Conservation (phyloP, 2,888 invertebrate genomes). For the Brachycybe producta region DNA sequence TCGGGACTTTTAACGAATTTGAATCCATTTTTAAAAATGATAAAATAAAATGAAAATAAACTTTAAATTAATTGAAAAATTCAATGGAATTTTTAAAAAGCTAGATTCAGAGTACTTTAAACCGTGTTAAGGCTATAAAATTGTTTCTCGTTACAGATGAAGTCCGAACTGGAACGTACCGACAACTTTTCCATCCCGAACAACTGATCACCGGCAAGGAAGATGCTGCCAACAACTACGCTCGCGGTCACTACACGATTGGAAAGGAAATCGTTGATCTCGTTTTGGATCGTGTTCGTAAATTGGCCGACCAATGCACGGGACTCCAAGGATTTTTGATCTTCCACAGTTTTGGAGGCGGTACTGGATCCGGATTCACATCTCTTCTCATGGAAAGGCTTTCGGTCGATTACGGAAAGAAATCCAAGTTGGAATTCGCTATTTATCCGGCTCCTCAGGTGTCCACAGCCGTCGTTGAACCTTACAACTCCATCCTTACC, state of each 20-base stretch:
- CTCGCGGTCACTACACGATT: constrained; percentile 49
- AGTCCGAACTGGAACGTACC: constrained; percentile 84
- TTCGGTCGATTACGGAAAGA: constrained; percentile 70
- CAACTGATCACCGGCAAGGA: constrained; percentile 94
- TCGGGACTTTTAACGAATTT: no score
- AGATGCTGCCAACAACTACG: constrained; percentile 96
- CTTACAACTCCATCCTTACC: constrained; percentile 78
- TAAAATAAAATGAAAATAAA: background rate
- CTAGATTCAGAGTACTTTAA: background rate
- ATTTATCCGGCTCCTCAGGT: constrained; percentile 83
- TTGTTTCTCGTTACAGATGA: constrained; percentile 48
- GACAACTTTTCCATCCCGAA: constrained; percentile 93
- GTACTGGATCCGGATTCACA: constrained; percentile 32
- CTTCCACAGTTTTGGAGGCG: constrained; percentile 31
- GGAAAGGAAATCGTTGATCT: constrained; percentile 35
- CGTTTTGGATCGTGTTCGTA: constrained; percentile 46
- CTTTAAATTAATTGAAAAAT: background rate
- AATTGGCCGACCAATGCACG: constrained; percentile 30
- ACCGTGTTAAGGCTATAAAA: no score
- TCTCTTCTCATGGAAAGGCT: constrained; percentile 66
- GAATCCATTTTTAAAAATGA: background rate
- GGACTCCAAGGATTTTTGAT: constrained; percentile 32
- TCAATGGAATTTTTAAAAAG: background rate
- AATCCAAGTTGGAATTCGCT: constrained; percentile 77
- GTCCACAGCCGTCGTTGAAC: constrained; percentile 86